A percentile compares a stretch with the other conserved stretches of the same genome.
Evolutionary conservation across 2,888 invertebrate genomes (phyloP).

Genomic region (Sturmia bella): DNA sequence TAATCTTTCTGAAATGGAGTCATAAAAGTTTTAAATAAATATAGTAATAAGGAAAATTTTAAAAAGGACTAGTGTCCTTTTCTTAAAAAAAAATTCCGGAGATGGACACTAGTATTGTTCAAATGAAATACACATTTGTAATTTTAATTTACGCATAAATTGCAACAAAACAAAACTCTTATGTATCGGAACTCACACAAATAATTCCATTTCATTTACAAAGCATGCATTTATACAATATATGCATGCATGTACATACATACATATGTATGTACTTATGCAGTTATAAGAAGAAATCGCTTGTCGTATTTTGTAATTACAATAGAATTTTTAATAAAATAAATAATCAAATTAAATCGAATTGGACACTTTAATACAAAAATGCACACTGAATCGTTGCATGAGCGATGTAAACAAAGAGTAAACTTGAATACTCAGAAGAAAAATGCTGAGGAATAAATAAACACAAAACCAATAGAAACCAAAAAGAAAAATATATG

Average conservation of each 20-base stretch:
- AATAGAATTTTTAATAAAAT: slow-evolving; percentile 9
- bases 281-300: neutral
- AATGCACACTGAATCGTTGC: slow-evolving; percentile 49
- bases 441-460: slow-evolving; percentile 8
- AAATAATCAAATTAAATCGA: slow-evolving; percentile 27
- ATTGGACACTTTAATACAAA: slow-evolving; percentile 25
- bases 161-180: too few relatives aligned
- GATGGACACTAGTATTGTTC: too few relatives aligned
- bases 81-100: too few relatives aligned
- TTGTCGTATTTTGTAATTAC: neutral
- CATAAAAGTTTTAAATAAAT: too few relatives aligned
- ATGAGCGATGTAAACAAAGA: slow-evolving; percentile 21
- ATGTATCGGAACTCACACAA: too few relatives aligned
- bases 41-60: too few relatives aligned
- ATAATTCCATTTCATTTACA: neutral
- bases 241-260: neutral
- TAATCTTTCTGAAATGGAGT: too few relatives aligned
- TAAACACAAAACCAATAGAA: slow-evolving; percentile 29
- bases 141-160: too few relatives aligned
- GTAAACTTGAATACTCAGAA: slow-evolving; percentile 13
- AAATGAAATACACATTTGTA: too few relatives aligned
- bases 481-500: slow-evolving; percentile 45
- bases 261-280: slow-evolving; percentile 54
- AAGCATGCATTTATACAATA: neutral
- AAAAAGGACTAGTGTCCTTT: too few relatives aligned